Conservation (phyloP, 2,888 invertebrate species). For the Lysandra bellargus region DNA sequence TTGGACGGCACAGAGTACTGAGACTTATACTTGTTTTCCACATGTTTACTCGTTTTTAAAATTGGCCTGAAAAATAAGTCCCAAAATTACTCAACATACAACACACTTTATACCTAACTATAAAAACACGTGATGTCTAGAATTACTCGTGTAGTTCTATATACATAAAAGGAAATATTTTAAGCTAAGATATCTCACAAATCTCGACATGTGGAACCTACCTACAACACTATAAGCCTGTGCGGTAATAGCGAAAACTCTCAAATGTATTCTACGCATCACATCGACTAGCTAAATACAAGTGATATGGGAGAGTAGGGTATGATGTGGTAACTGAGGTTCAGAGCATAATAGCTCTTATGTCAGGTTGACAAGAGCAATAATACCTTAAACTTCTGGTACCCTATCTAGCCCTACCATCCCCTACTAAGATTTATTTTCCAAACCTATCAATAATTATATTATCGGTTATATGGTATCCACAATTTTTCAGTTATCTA, state of each 20-base stretch:
- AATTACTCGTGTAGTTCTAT: conserved; percentile 24
- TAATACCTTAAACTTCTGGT: neutral
- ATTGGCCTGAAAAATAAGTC: conserved; percentile 61
- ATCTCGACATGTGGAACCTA: neutral
- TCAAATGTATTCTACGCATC: conserved; percentile 5
- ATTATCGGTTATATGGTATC: no score
- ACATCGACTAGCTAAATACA: conserved; percentile 10
- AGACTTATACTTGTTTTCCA: conserved; percentile 81
- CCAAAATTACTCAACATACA: conserved; percentile 14
- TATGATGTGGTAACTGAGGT: neutral
- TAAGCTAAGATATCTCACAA: neutral
- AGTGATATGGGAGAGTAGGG: neutral
- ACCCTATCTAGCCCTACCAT: neutral
- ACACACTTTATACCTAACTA: neutral
- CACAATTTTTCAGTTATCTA: neutral
- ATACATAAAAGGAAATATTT: neutral
- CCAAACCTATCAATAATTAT: neutral
- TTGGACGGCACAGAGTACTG: conserved; percentile 76
- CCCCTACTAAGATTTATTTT: neutral
- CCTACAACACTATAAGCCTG: conserved; percentile 22
- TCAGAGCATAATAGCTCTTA: neutral
- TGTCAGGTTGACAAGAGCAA: neutral
- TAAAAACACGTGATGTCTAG: conserved; percentile 20
- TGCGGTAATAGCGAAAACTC: neutral
- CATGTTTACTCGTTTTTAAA: conserved; percentile 63